Percentiles rank a stretch among this genome's conserved stretches.
Evolutionary conservation across 2,888 invertebrate species (phyloP).

Genomic region (Polylopha cassiicola): DNA sequence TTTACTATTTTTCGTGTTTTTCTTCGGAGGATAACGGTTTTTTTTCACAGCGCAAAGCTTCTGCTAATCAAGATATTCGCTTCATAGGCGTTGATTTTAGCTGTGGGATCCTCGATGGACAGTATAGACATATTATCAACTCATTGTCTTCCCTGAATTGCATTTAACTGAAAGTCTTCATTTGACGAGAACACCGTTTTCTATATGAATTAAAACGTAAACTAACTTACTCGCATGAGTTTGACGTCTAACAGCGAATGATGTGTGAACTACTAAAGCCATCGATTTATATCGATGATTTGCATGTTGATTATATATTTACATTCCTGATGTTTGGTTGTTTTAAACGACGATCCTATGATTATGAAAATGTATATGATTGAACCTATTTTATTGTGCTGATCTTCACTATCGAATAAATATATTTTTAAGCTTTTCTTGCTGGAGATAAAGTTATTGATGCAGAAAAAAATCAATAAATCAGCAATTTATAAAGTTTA

Average conservation of each 20-base stretch:
- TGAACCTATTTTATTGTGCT: constrained; percentile 18
- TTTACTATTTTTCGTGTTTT: constrained; percentile 35
- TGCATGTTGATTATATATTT: constrained; percentile 15
- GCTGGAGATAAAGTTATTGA: too few relatives aligned
- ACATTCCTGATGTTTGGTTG: constrained; percentile 10
- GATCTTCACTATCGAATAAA: constrained; percentile 27
- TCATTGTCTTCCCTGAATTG: constrained; percentile 17
- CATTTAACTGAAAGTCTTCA: constrained; percentile 15
- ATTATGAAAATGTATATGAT: constrained; percentile 10
- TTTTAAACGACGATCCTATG: constrained; percentile 1
- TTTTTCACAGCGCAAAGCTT: constrained; percentile 55
- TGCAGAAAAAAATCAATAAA: too few relatives aligned
- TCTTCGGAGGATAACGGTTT: constrained; percentile 46
- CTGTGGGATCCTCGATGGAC: constrained; percentile 48
- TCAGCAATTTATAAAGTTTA: too few relatives aligned
- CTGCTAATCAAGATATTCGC: constrained; percentile 54
- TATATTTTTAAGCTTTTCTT: too few relatives aligned
- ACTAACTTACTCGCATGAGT: constrained; percentile 48
- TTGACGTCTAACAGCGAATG: constrained; percentile 53
- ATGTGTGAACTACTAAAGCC: constrained; percentile 31
- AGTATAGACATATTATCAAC: constrained; percentile 48
- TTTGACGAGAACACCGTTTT: constrained; percentile 13
- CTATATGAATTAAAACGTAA: too few relatives aligned
- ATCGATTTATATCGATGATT: constrained; percentile 10
- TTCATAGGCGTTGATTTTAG: constrained; percentile 43